A percentile compares a stretch with the other conserved stretches of the same genome.
phyloP scores from a whole-genome alignment of 2,113 vertebrate genomes.

The Sorex araneus region DNA sequence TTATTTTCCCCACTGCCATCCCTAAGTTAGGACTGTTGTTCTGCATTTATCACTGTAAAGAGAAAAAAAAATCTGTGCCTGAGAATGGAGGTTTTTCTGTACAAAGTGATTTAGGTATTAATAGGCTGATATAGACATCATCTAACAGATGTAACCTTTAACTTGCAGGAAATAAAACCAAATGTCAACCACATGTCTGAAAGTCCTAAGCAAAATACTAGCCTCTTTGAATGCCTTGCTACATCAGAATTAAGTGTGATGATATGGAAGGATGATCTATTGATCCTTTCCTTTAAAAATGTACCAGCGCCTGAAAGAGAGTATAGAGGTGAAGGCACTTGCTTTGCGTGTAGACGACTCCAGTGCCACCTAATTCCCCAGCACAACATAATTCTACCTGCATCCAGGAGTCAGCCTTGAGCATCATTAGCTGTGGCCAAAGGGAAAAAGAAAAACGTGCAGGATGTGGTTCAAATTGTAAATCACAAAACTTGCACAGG shows the following conservation, averaged over 20 bases:
- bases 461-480: no score
- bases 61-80: not conserved
- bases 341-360: no score
- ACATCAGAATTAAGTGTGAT: constrained; percentile 28
- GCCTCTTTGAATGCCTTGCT: not conserved
- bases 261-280: not conserved
- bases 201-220: not conserved
- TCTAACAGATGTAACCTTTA: not conserved
- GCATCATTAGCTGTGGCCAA: no score
- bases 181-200: not conserved
- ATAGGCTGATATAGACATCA: not conserved
- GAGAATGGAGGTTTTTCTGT: not conserved
- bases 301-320: no score
- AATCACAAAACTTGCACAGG: no score
- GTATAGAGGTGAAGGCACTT: no score
- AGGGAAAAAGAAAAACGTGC: no score
- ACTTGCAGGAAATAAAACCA: not conserved
- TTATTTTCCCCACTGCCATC: not conserved
- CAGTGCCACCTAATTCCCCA: no score
- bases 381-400: no score
- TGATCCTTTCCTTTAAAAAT: constrained; percentile 13
- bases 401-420: no score
- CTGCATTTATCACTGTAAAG: not conserved
- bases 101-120: not conserved
- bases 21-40: not conserved